Percentiles rank a stretch among this genome's conserved stretches.
These are phyloP conservation scores for Clupea harengus DNA, from an alignment of 2,113 vertebrate genomes.

Conservation along the genomic window DNA sequence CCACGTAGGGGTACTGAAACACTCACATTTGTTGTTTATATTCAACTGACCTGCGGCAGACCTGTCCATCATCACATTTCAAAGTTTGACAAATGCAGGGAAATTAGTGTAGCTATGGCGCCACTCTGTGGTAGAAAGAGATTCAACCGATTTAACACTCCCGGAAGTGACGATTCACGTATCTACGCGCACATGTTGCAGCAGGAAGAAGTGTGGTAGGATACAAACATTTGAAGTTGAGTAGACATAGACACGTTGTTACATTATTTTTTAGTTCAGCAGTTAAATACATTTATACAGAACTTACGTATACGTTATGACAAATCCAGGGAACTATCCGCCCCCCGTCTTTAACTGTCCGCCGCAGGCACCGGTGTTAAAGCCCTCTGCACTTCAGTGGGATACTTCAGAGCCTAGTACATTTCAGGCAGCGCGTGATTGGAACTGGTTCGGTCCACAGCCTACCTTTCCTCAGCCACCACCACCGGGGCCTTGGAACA, in stretches of 20 bases:
- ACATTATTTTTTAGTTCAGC: not conserved
- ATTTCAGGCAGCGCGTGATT: conserved; percentile 64
- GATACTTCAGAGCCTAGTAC: conserved; percentile 37
- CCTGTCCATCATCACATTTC: too few relatives aligned
- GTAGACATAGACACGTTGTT: not conserved
- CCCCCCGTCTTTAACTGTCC: conserved; percentile 59
- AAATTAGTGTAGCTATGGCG: not conserved
- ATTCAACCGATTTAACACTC: not conserved
- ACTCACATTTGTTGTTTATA: too few relatives aligned
- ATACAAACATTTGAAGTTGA: not conserved
- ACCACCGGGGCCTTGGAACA: conserved; percentile 21
- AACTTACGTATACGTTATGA: conserved; percentile 45
- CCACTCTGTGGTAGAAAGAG: not conserved
- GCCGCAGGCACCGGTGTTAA: conserved; percentile 19
- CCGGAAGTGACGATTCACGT: not conserved
- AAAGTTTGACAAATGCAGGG: not conserved
- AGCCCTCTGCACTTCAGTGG: conserved; percentile 38
- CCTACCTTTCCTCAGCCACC: not conserved
- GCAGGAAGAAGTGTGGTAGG: not conserved
- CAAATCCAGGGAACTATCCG: conserved; percentile 54
- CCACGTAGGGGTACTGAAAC: too few relatives aligned
- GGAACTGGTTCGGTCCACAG: conserved; percentile 29
- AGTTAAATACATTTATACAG: too few relatives aligned
- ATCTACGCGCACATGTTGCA: not conserved
- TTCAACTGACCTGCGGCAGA: too few relatives aligned